A percentile compares a stretch with the other conserved stretches of the same genome.
Evolutionary conservation across 2,797 vertebrate species (phyloP).

Genomic region (Iguana delicatissima): DNA sequence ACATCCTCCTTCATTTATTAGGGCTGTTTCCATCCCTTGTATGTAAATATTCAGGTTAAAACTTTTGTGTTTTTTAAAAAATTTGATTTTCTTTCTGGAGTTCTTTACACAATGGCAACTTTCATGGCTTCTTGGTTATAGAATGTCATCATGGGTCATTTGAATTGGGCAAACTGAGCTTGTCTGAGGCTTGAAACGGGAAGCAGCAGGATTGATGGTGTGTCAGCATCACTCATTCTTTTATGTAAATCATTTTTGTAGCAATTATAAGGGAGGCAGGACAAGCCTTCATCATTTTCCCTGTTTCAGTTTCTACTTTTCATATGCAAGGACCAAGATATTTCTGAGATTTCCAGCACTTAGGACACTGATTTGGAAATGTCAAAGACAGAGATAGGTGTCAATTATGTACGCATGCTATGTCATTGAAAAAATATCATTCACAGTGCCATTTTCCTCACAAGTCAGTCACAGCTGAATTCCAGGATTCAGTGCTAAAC

Average conservation of each 20-base stretch:
- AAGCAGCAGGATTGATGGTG: neutral
- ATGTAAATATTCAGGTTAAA: neutral
- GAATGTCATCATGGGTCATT: neutral
- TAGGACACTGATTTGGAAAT: neutral
- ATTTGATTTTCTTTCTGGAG: neutral
- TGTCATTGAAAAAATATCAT: slow-evolving; percentile 4
- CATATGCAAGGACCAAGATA: slow-evolving; percentile 1
- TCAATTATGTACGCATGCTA: slow-evolving; percentile 3
- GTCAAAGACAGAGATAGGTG: slow-evolving; percentile 6
- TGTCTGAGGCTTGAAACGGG: slow-evolving; percentile 21
- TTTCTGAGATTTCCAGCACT: slow-evolving; percentile 8
- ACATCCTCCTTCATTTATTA: neutral
- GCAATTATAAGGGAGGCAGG: slow-evolving; percentile 23
- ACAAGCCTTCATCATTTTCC: slow-evolving; percentile 10
- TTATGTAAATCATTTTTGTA: slow-evolving; percentile 19
- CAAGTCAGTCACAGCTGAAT: neutral
- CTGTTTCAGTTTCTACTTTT: neutral
- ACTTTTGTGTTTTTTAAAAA: neutral
- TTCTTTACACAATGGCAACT: slow-evolving; percentile 32
- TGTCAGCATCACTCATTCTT: slow-evolving; percentile 45
- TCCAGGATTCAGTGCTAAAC: slow-evolving; percentile 43
- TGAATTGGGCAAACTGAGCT: slow-evolving; percentile 25
- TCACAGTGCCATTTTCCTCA: slow-evolving; percentile 45
- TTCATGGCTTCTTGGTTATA: slow-evolving; percentile 37
- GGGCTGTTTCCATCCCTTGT: neutral